Base-by-base conservation (phyloP, 2,797 vertebrate species). In the Poeciliopsis turneri region DNA sequence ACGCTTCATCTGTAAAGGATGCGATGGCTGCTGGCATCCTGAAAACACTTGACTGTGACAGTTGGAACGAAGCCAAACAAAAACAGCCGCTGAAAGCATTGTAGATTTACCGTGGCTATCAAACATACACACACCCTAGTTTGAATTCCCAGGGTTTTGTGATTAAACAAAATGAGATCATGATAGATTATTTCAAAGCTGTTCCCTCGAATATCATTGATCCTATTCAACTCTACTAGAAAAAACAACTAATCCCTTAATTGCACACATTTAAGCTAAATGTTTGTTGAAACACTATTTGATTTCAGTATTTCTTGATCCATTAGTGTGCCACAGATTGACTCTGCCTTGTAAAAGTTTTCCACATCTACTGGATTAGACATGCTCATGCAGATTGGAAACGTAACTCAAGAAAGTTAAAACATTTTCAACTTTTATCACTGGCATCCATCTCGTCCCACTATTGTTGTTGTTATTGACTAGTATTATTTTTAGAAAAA, bases 1-100 rank as follows among this genome's bases (percentile, higher is more conserved):
- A 81, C 47, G 75, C 55, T 78, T 10, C 49, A 33, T 28, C 64
- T 83, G 81, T 87, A 81, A 87, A 73, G 10, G 78, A 88, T 82
- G 75, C 78, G 46, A 49, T 30, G 47, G 66, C 69, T 20, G 74
- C 72, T 46, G 47, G 57, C 70, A 69, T 82, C 78, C 18, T 78
- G 8, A 9, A 74, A 59, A 39, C 46, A 47, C n/a, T 77, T 5
- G 1, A 49, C 8, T 25, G 57, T 46, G 13, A 78, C 66, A 41
- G 64, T 70, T 20, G 13, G 71, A 82, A 69, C 45, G 43, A 36
- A 41, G n/a, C 78, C 41, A 15, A 36, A 46, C 20, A 46, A 2
- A 4, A 39, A n/a, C 45, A 57, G 64, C 25, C 59, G 49, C 30
- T 73, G 79, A 51, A 72, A 73, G 68, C 36, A 12, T 25, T 41